Evolutionary conservation across 2,888 invertebrate genomes (phyloP), one percentile per base, ranked within the genome.

Genomic region (Eudemis profundana): DNA sequence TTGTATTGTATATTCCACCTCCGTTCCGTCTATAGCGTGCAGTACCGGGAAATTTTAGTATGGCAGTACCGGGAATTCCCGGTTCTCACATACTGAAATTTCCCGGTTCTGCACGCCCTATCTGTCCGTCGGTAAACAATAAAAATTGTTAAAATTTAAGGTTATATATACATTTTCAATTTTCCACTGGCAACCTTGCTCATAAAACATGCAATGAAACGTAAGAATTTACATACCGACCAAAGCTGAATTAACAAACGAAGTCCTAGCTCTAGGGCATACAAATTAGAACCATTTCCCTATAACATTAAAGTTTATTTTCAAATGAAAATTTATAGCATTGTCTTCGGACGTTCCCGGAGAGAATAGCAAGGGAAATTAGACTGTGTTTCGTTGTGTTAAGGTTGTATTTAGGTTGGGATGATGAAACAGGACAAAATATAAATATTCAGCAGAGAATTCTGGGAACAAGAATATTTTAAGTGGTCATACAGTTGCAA

Each of bases 211-310:
- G 60, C 59, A 60, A n/a, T 53, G 64, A 59, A 67, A 69, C 60
- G 54, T 51, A 42, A 59, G 64, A 67, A 72, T 70, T 73, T 67
- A 70, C 73, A 70, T 73, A 67, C 40, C 59, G 59, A 65, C 70
- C 42, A 62, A 59, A 69, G 64, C 61, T 68, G 69, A 69, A 70
- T 70, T 61, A 65, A 71, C 67, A 72, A 68, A 68, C 60, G 23
- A n/a, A 19, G 47, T 56, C 51, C 56, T 33, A 40, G n/a, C 27
- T 12, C 17, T 7, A 8, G 17, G 12, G 8, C 29, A 15, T 23
- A 21, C 27, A 12, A 38, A 51, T 59, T 44, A 12, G 40, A 51
- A 27, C 53, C 36, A 27, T 65, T 51, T 46, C 15, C 3, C 0
- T 10, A 27, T 44, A 7, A 2, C 0, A 8, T 5, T 46, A 64